Evolutionary conservation across 2,888 invertebrate species (phyloP), one percentile per base, ranked within the genome.

Genomic region (Apotomis betuletana): DNA sequence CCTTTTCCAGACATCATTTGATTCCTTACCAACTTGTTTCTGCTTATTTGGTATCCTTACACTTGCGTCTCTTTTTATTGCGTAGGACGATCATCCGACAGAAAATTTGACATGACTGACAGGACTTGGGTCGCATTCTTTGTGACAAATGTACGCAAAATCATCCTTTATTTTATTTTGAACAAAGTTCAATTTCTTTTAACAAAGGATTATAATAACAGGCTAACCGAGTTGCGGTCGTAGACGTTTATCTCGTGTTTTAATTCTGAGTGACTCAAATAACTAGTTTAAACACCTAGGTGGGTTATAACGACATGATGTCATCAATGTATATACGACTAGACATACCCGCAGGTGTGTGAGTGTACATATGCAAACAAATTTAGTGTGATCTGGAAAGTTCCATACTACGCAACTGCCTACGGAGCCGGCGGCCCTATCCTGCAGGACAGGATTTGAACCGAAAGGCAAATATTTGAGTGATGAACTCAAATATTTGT

Each of bases 261-360:
- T 67, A 71, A 67, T 67, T 51, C 55, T 55, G 49, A 54, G 63
- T 46, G 54, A 72, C 54, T 63, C 68, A 54, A 67, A 72, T 77
- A 87, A 86, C 87, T 81, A 82, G 87, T 87, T 86, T 83, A 82
- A 80, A 81, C 80, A 82, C 85, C 83, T 83, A 79, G 77, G 77
- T 79, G 77, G 67, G 62, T 62, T 61, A 67, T 36, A 13, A 36
- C 54, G 59, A 76, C 75, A 74, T 87, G 87, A 87, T 86, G 85
- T 87, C 87, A 87, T 82, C 81, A 78, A 79, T 80, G 77, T 77
- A 76, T 76, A 77, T 80, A 76, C 78, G 68, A 36, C 77, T 77
- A 63, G 15, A 44, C 65, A 59, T 55, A 49, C 67, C 57, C 46
- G 10, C 72, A 73, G 68, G 38, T 58, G 49, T 71, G 62, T 46